phyloP scores from a whole-genome alignment of 2,888 invertebrate genomes.

The Amphipyra tragopoginis region DNA sequence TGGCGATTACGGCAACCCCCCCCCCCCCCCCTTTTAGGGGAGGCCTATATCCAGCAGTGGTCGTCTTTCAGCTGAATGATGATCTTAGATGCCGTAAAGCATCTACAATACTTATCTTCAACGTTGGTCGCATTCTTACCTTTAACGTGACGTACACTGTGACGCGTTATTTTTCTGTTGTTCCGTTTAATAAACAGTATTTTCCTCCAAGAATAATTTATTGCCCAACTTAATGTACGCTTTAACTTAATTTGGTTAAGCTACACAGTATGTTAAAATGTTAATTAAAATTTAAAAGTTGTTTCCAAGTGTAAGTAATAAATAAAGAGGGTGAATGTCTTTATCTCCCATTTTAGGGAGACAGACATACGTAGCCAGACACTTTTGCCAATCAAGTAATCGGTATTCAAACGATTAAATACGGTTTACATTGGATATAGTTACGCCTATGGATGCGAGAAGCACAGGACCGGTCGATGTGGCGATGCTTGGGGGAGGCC shows the following conservation, averaged over 20 bases:
- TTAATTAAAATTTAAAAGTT: constrained; percentile 62
- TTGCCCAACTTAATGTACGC: constrained; percentile 35
- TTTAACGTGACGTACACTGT: constrained; percentile 3
- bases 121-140: background rate
- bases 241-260: constrained; percentile 53
- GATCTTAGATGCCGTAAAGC: no score
- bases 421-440: background rate
- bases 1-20: no score
- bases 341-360: constrained; percentile 55
- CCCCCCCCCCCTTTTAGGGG: no score
- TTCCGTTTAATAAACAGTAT: constrained; percentile 19
- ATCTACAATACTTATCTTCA: no score
- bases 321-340: constrained; percentile 61
- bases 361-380: constrained; percentile 37
- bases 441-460: no score
- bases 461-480: no score
- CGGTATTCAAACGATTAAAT: constrained; percentile 21
- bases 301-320: constrained; percentile 52
- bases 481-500: no score
- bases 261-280: constrained; percentile 42
- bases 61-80: no score
- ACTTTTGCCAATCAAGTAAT: constrained; percentile 41
- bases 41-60: no score
- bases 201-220: constrained; percentile 37
- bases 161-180: constrained; percentile 9